Base-by-base conservation (phyloP, 2,797 vertebrate species). In the Cossypha dichroa region DNA sequence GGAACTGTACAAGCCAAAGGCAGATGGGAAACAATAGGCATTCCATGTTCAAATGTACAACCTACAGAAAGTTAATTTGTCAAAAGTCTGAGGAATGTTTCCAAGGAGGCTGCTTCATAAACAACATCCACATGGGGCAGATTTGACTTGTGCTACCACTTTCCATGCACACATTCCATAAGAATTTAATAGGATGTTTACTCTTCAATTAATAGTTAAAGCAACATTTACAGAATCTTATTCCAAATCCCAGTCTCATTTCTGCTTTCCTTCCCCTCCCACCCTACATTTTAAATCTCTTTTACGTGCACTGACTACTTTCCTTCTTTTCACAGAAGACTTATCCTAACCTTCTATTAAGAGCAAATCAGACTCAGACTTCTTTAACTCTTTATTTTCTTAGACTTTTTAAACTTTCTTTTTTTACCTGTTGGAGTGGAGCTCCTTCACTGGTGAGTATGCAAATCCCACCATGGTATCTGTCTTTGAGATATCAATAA, bases 41-140 rank as follows among this genome's bases (percentile, higher is more conserved):
- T 67, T 93, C 70, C 40, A 2, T 82, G 69, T 97, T 97, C 91
- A 94, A 88, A 90, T 3, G 62, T 94, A 95, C 70, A 92, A 49
- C 49, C 91, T 96, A 94, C 90, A 96, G 69, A 95, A 89, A 82
- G 34, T 96, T 97, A 80, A 90, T 97, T 94, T 97, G 95, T 96
- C 94, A 93, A 56, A 94, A 97, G 95, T 88, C 45, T 89, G 45
- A 87, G 80, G 91, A 96, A 75, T 56, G 25, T 75, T 95, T 94
- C 91, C 84, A 92, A 94, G 76, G 94, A 97, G 85, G 78, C 46
- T 85, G 93, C 90, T 95, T 94, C 93, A 80, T 93, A 94, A 97
- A 95, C 67, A 90, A 54, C 75, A 81, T 87, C 75, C 75, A 85
- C 68, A 67, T 29, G 51, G 69, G 38, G 85, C 76, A 94, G 49